phyloP scores from a whole-genome alignment of 2,888 invertebrate species.

The Cosmia pyralina region DNA sequence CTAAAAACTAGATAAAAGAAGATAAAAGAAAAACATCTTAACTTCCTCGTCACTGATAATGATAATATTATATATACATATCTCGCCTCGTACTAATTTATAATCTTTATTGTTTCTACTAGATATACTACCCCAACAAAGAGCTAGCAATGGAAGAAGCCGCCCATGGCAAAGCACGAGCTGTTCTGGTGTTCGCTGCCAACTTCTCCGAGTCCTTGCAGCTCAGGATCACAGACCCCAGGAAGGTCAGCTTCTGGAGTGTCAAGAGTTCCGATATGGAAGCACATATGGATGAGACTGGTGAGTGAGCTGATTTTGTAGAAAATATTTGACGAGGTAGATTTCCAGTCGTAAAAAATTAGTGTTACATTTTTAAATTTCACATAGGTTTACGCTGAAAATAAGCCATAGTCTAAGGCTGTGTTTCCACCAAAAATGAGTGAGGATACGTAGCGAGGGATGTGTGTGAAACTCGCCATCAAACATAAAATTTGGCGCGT shows the following conservation, averaged over 20 bases:
- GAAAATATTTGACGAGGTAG: not conserved
- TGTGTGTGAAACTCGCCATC: not conserved
- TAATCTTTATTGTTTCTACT: constrained; percentile 14
- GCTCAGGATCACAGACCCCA: constrained; percentile 90
- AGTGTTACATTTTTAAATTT: no score
- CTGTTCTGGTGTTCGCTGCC: constrained; percentile 92
- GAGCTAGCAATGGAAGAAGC: constrained; percentile 92
- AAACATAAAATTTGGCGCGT: no score
- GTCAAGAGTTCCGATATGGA: constrained; percentile 92
- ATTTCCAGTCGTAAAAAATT: not conserved
- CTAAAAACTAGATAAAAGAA: no score
- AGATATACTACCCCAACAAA: constrained; percentile 90
- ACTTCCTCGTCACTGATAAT: no score
- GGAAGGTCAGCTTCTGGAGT: constrained; percentile 90
- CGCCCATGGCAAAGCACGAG: constrained; percentile 93
- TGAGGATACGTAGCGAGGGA: not conserved
- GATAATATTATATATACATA: no score
- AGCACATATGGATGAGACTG: constrained; percentile 95
- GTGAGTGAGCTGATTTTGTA: constrained; percentile 83
- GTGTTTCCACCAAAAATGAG: not conserved
- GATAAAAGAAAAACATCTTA: no score
- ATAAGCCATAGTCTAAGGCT: no score
- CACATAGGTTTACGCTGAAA: no score
- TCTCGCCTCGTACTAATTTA: not conserved
- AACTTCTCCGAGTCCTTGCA: constrained; percentile 94